These are phyloP conservation scores for Lithophane ornitopus DNA, from an alignment of 2,888 invertebrate species.

Conservation along the genomic window DNA sequence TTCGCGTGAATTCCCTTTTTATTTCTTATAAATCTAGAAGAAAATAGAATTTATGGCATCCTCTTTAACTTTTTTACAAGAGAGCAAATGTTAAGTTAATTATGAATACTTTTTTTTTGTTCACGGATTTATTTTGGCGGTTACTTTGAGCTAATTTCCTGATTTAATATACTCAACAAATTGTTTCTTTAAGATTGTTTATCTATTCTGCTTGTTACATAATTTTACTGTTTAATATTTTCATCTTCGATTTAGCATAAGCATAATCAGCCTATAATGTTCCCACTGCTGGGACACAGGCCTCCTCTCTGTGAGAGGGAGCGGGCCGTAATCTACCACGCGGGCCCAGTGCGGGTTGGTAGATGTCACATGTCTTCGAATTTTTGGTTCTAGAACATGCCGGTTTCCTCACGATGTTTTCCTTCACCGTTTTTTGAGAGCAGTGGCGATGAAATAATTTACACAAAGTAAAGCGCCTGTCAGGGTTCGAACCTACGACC, in stretches of 20 bases:
- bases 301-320: too few species aligned
- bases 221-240: background rate
- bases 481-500: too few species aligned
- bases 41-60: slow-evolving; percentile 79
- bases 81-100: slow-evolving; percentile 68
- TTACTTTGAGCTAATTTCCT: slow-evolving; percentile 35
- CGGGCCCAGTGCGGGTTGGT: too few species aligned
- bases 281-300: too few species aligned
- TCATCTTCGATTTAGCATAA: background rate
- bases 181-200: background rate
- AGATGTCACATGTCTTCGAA: too few species aligned
- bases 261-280: too few species aligned
- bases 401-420: too few species aligned
- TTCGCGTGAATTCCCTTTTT: slow-evolving; percentile 76
- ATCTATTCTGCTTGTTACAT: background rate
- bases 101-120: slow-evolving; percentile 59
- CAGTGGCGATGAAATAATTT: too few species aligned
- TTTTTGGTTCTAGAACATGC: too few species aligned
- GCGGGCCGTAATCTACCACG: too few species aligned
- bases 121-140: slow-evolving; percentile 53
- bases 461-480: too few species aligned
- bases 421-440: too few species aligned
- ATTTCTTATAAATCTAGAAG: slow-evolving; percentile 79
- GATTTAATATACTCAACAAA: slow-evolving; percentile 19
- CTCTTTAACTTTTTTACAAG: slow-evolving; percentile 70